These are phyloP conservation scores for Drosophila kanekoi DNA, from an alignment of 2,888 invertebrate species.

Conservation along the genomic window DNA sequence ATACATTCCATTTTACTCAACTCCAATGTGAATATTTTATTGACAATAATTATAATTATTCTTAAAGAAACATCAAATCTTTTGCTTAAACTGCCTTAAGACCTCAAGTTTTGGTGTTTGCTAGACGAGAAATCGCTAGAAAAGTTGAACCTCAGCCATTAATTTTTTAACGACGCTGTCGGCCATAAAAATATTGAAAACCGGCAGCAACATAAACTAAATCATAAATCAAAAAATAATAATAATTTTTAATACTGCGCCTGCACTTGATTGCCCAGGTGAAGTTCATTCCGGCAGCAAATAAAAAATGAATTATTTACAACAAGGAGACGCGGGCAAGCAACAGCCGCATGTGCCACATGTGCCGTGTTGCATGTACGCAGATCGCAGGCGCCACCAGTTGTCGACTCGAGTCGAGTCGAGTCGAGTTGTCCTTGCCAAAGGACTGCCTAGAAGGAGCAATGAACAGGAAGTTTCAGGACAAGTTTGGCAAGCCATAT, in stretches of 20 bases:
- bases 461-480: constrained; percentile 30
- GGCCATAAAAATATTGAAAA: constrained; percentile 35
- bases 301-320: constrained; percentile 62
- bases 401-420: neutral
- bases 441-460: constrained; percentile 13
- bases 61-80: neutral
- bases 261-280: constrained; percentile 47
- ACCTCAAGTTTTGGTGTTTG: neutral
- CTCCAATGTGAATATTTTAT: no score
- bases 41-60: no score
- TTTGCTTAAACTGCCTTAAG: no score
- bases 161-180: constrained; percentile 36
- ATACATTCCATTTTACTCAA: no score
- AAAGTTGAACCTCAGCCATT: constrained; percentile 23
- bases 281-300: constrained; percentile 49
- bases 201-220: constrained; percentile 27
- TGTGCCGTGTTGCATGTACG: constrained; percentile 30
- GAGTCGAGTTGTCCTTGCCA: constrained; percentile 15
- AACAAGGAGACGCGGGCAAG: constrained; percentile 18
- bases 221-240: constrained; percentile 55
- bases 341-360: constrained; percentile 24
- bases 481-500: constrained; percentile 50
- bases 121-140: neutral
- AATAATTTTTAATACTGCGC: constrained; percentile 41
- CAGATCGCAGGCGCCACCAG: constrained; percentile 20